Evolutionary conservation across 2,113 vertebrate genomes (phyloP).

Genomic region (Ammodytes dubius): DNA sequence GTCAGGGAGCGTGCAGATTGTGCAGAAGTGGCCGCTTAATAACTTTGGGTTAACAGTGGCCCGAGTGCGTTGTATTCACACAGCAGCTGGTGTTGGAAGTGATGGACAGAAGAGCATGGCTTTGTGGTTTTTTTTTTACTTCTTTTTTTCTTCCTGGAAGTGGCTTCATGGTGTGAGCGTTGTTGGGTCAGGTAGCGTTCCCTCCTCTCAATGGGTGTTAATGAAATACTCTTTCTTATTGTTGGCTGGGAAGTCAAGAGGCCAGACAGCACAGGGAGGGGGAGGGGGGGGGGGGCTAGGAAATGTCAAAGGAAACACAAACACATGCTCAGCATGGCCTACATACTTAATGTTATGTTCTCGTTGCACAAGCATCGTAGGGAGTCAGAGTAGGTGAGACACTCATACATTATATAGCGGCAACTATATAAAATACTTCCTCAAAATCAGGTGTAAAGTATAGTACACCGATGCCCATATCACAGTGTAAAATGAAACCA

Average conservation of each 20-base stretch:
- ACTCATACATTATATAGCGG: too few species aligned
- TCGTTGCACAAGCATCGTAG: neutral
- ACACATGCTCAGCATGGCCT: neutral
- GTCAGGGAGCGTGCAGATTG: conserved; percentile 33
- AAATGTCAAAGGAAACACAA: neutral
- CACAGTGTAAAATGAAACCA: too few species aligned
- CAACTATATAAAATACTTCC: too few species aligned
- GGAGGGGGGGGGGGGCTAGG: neutral
- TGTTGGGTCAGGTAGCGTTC: conserved; percentile 24
- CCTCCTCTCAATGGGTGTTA: conserved; percentile 49
- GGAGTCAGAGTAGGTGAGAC: neutral
- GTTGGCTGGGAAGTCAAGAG: conserved; percentile 32
- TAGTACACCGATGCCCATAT: too few species aligned
- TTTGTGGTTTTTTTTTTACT: neutral
- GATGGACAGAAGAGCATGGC: neutral
- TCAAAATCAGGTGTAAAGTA: too few species aligned
- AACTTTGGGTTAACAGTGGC: conserved; percentile 21
- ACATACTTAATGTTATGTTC: neutral
- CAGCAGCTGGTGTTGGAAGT: neutral
- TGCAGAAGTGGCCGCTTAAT: conserved; percentile 33
- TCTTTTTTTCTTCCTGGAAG: neutral
- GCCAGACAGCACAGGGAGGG: neutral
- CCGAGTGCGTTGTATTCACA: neutral
- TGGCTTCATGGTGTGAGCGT: conserved; percentile 19
- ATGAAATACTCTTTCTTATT: conserved; percentile 45